Percentiles rank a stretch among this genome's conserved stretches.
Evolutionary conservation across 2,888 invertebrate genomes (phyloP).

Genomic region (Andrena chrysosceles): DNA sequence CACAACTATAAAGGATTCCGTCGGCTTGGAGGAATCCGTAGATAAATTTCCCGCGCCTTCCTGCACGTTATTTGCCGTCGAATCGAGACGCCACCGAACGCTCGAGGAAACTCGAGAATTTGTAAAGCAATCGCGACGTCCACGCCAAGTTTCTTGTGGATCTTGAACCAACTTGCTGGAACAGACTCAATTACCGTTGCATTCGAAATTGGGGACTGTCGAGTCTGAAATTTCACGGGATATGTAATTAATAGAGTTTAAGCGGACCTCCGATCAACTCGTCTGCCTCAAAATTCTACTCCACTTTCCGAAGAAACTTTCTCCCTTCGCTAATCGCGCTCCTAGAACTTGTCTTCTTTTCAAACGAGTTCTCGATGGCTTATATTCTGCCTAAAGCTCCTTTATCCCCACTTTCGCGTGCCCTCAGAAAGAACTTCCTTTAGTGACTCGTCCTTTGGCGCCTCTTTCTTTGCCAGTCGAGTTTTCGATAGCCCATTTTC

Average conservation of each 20-base stretch:
- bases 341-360: background rate
- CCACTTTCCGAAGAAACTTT: background rate
- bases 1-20: slow-evolving; percentile 19
- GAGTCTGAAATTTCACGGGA: background rate
- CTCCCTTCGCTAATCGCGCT: background rate
- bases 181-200: slow-evolving; percentile 19
- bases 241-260: background rate
- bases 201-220: background rate
- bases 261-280: slow-evolving; percentile 3
- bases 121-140: background rate
- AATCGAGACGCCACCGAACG: background rate
- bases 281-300: background rate
- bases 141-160: background rate
- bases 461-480: background rate
- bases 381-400: background rate
- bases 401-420: background rate
- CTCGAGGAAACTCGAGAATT: slow-evolving; percentile 15
- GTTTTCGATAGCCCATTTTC: slow-evolving; percentile 38
- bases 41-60: slow-evolving; percentile 28
- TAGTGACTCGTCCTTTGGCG: slow-evolving; percentile 17
- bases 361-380: background rate
- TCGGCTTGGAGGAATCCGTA: background rate
- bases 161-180: background rate
- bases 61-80: slow-evolving; percentile 38
- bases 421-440: background rate